Evolutionary conservation across 2,797 vertebrate genomes (phyloP), one percentile per base, ranked within the genome.

Genomic region (Catostomus latipinnis): DNA sequence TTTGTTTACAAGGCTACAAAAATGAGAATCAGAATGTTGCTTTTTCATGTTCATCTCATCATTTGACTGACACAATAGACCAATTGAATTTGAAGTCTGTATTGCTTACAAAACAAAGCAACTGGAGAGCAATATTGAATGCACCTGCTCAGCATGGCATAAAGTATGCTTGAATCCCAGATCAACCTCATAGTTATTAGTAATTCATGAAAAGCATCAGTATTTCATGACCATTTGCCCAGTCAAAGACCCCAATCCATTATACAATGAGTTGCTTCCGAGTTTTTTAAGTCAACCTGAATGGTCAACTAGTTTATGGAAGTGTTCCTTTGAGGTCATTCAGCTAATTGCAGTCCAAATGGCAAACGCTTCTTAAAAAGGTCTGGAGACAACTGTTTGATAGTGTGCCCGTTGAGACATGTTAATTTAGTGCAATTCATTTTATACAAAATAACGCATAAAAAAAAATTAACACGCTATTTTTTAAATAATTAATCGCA

Each of bases 321-420:
- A 50, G 45, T 66, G 50, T 45, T 79, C 71, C 48, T 75, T 63
- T 76, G 62, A 67, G 58, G 53, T n/a, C 0, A 58, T 67, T 73
- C 6, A 67, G 68, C 6, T 57, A 81, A 57, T 65, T 81, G 60
- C 48, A 52, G 34, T 22, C 66, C 54, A 82, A 79, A 45, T 9
- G 14, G 61, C 66, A 78, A 81, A 74, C 11, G 71, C 57, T 70
- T 65, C 11, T 54, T 80, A 43, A 77, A 63, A 71, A 73, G 45
- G 13, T 57, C 61, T 49, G 66, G 43, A 83, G 77, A 60, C n/a
- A 50, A 85, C 48, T 22, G 56, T 75, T 48, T 84, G 77, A 79
- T 67, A 67, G 73, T 62, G 80, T 58, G 6, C 58, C 84, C 73
- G 70, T 74, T 80, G 68, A 83, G 73, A 82, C 34, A 34, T 34